Percentiles rank a stretch among this genome's conserved stretches.
phyloP scores from a whole-genome alignment of 2,888 invertebrate genomes.

The Euphydryas editha region DNA sequence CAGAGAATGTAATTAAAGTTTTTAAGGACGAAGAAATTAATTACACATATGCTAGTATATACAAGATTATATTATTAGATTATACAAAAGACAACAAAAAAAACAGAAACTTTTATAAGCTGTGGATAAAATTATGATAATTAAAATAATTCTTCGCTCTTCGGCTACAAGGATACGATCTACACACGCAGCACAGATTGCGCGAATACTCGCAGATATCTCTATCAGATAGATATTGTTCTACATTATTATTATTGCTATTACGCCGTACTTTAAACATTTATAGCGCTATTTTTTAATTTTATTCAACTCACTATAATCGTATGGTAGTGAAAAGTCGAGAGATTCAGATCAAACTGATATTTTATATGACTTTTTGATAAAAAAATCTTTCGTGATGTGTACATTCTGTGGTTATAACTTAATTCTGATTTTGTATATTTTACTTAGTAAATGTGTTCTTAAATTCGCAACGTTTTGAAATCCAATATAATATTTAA shows the following conservation, averaged over 20 bases:
- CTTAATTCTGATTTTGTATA: no score
- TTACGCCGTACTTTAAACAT: conserved; percentile 36
- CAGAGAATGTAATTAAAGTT: no score
- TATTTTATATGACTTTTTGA: background rate
- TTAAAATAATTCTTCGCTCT: conserved; percentile 17
- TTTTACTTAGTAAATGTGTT: no score
- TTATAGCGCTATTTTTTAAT: conserved; percentile 27
- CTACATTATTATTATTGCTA: conserved; percentile 47
- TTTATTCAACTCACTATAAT: background rate
- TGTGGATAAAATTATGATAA: background rate
- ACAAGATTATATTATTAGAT: no score
- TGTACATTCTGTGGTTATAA: background rate
- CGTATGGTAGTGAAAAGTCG: background rate
- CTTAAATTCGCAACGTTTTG: no score
- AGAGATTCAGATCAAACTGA: background rate
- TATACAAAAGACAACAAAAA: no score
- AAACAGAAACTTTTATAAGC: background rate
- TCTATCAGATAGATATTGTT: conserved; percentile 48
- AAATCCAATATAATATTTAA: no score
- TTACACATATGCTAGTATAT: no score
- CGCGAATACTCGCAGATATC: conserved; percentile 45
- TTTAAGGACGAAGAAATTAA: no score
- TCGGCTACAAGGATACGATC: conserved; percentile 35
- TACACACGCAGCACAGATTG: conserved; percentile 45
- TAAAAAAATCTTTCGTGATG: background rate